Conservation (phyloP, 2,888 invertebrate genomes). For the Epiblema foenella region DNA sequence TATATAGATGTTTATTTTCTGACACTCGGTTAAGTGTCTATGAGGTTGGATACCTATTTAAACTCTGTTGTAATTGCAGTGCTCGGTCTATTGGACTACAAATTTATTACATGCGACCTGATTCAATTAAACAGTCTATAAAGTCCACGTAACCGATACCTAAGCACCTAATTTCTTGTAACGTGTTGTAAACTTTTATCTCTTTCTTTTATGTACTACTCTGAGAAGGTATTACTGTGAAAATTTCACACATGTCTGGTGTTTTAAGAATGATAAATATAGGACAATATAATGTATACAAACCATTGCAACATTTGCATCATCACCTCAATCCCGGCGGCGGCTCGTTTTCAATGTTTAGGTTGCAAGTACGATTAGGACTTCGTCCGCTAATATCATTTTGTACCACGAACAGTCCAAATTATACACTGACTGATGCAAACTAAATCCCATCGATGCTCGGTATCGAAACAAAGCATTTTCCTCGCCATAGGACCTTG, state of each 20-base stretch:
- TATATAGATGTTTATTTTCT: not conserved
- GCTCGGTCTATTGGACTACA: constrained; percentile 25
- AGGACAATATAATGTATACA: constrained; percentile 26
- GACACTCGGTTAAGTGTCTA: not conserved
- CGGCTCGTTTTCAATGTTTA: constrained; percentile 28
- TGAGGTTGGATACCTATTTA: constrained; percentile 15
- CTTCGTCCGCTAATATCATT: constrained; percentile 13
- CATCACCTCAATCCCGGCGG: constrained; percentile 22
- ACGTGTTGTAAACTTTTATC: not conserved
- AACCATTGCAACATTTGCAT: constrained; percentile 34
- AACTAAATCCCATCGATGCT: constrained; percentile 26
- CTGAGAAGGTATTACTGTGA: not conserved
- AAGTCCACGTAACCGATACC: constrained; percentile 18
- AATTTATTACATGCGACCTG: constrained; percentile 28
- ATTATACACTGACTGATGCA: constrained; percentile 38
- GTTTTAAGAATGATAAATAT: constrained; percentile 11
- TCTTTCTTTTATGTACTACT: not conserved
- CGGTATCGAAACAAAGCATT: constrained; percentile 24
- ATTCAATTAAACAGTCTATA: constrained; percentile 18
- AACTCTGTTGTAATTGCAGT: constrained; percentile 13
- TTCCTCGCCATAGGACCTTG: constrained; percentile 23
- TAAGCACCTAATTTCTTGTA: not conserved
- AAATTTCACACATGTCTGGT: not conserved
- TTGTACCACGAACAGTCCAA: constrained; percentile 36
- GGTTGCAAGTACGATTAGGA: constrained; percentile 26